Percentiles rank a stretch among this genome's conserved stretches.
Conservation (phyloP, 2,797 vertebrate species). For the Acomys russatus region DNA sequence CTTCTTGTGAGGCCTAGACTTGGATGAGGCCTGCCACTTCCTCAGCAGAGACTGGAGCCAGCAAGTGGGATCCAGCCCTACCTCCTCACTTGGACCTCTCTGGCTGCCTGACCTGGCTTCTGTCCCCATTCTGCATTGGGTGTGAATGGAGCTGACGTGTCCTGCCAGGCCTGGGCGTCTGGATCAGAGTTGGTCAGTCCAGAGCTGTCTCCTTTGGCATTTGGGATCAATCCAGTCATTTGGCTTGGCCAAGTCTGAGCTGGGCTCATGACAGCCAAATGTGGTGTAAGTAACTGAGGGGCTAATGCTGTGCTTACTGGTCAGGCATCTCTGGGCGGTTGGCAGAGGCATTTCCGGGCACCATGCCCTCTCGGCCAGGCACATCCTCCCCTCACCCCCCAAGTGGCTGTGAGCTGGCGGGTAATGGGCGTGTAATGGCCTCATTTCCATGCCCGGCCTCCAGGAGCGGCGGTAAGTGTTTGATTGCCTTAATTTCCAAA, state of each 20-base stretch:
- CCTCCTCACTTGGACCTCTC: neutral
- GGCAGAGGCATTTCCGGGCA: slow-evolving; percentile 74
- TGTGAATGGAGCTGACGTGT: slow-evolving; percentile 19
- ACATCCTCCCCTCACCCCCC: slow-evolving; percentile 71
- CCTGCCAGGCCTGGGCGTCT: slow-evolving; percentile 47
- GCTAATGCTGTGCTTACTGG: slow-evolving; percentile 45
- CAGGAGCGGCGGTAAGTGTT: slow-evolving; percentile 99
- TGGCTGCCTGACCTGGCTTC: neutral
- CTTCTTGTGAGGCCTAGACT: slow-evolving; percentile 47
- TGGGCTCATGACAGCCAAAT: slow-evolving; percentile 54
- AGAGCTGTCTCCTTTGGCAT: slow-evolving; percentile 49
- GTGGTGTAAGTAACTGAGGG: slow-evolving; percentile 9
- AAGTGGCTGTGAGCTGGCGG: slow-evolving; percentile 92
- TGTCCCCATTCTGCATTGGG: neutral
- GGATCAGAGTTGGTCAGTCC: slow-evolving; percentile 1
- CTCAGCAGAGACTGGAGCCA: neutral
- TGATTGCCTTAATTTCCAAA: slow-evolving; percentile 99
- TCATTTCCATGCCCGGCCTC: slow-evolving; percentile 99
- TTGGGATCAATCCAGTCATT: slow-evolving; percentile 34
- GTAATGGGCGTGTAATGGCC: slow-evolving; percentile 99
- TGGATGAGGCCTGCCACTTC: neutral
- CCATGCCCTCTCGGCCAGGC: slow-evolving; percentile 78
- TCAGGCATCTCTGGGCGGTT: slow-evolving; percentile 67
- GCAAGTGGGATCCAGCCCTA: neutral
- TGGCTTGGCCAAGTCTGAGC: slow-evolving; percentile 54